These are phyloP conservation scores for Agonopterix alstromeriana DNA, from an alignment of 2,888 invertebrate species.

Conservation along the genomic window DNA sequence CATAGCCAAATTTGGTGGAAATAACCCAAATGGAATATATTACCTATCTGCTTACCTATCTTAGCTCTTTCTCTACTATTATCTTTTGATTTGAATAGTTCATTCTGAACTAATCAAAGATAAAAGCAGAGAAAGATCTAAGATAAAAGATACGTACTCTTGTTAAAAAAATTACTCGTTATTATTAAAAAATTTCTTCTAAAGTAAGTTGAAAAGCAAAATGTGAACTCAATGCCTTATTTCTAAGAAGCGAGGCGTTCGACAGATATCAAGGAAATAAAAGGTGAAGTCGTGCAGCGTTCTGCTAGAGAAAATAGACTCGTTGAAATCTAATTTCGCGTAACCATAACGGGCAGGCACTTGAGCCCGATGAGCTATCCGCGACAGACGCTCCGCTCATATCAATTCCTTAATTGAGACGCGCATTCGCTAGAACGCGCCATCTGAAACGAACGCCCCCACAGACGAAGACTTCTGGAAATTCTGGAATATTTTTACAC, in stretches of 20 bases:
- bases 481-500: no score
- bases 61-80: no score
- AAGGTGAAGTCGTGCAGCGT: conserved; percentile 43
- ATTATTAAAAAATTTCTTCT: conserved; percentile 6
- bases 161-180: no score
- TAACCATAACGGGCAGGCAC: conserved; percentile 67
- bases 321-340: conserved; percentile 78
- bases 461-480: no score
- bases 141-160: no score
- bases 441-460: conserved; percentile 26
- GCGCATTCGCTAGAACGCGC: conserved; percentile 45
- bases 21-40: no score
- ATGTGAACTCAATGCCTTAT: not conserved
- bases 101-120: no score
- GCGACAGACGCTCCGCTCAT: conserved; percentile 66
- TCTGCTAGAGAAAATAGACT: conserved; percentile 61
- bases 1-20: no score
- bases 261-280: conserved; percentile 57
- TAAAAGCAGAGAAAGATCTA: no score
- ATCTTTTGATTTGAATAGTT: no score
- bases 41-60: no score
- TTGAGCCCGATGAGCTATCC: conserved; percentile 71
- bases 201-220: conserved; percentile 10
- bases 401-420: conserved; percentile 72
- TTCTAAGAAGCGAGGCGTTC: conserved; percentile 17